Conservation (phyloP, 2,888 invertebrate genomes). For the Sinopyrophorus schimmeli region DNA sequence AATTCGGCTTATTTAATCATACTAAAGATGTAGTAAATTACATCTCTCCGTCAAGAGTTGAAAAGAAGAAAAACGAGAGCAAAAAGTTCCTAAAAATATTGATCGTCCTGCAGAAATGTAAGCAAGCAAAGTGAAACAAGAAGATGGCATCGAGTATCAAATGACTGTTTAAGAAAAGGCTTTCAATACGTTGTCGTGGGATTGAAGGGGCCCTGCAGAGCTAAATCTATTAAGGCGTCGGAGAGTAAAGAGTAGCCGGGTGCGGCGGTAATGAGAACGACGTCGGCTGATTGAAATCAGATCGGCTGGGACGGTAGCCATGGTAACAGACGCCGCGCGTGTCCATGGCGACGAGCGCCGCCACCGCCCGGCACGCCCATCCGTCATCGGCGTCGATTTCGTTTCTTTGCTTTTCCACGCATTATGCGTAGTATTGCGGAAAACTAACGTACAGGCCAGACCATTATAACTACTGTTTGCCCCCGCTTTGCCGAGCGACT, state of each 20-base stretch:
- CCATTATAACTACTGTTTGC: neutral
- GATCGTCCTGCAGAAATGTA: no score
- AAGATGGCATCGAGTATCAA: slow-evolving; percentile 18
- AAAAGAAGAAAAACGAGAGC: no score
- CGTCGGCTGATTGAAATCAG: slow-evolving; percentile 52
- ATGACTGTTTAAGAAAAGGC: slow-evolving; percentile 14
- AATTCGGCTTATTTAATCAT: no score
- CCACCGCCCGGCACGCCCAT: slow-evolving; percentile 49
- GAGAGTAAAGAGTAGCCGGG: slow-evolving; percentile 24
- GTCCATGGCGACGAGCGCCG: slow-evolving; percentile 52
- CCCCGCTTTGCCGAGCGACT: neutral
- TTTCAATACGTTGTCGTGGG: slow-evolving; percentile 24
- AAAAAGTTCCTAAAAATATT: no score
- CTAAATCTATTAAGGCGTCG: no score
- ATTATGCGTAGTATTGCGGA: slow-evolving; percentile 8
- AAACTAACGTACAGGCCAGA: neutral
- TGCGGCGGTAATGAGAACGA: slow-evolving; percentile 48
- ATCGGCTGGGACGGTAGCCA: slow-evolving; percentile 43
- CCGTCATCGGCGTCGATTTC: slow-evolving; percentile 45
- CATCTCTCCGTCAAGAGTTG: no score
- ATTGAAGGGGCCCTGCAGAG: slow-evolving; percentile 15
- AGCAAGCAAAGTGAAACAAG: no score
- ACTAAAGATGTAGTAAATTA: no score
- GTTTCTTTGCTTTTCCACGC: slow-evolving; percentile 33
- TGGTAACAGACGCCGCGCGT: slow-evolving; percentile 44